phyloP scores from a whole-genome alignment of 2,888 invertebrate species.

The Aspidiotus destructor region DNA sequence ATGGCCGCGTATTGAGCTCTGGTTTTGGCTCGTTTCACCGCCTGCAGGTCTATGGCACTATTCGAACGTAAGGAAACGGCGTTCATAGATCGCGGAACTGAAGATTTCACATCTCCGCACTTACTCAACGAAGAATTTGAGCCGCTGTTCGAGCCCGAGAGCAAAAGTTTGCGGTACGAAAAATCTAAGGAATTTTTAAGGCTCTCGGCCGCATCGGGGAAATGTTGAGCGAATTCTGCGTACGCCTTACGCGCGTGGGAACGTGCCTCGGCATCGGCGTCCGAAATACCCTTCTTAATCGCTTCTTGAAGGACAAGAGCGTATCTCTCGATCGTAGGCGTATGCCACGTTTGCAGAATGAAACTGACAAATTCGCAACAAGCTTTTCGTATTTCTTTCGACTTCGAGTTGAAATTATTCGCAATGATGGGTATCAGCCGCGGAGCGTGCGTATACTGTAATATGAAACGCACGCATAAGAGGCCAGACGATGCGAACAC shows the following conservation, averaged over 20 bases:
- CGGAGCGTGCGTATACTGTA: slow-evolving; percentile 69
- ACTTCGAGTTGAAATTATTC: slow-evolving; percentile 69
- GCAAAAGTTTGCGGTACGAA: slow-evolving; percentile 57
- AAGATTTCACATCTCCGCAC: not conserved
- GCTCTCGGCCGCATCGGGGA: slow-evolving; percentile 79
- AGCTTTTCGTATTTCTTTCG: slow-evolving; percentile 75
- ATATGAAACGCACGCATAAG: slow-evolving; percentile 77
- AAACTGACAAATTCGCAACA: slow-evolving; percentile 74
- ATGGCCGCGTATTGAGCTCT: slow-evolving; percentile 72
- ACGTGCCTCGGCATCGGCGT: slow-evolving; percentile 87
- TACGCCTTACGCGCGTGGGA: slow-evolving; percentile 70
- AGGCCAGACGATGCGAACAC: slow-evolving; percentile 83
- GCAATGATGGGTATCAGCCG: slow-evolving; percentile 71
- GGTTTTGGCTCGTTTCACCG: slow-evolving; percentile 76
- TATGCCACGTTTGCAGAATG: slow-evolving; percentile 79
- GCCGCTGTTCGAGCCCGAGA: slow-evolving; percentile 44
- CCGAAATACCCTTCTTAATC: slow-evolving; percentile 74
- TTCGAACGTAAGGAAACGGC: slow-evolving; percentile 50
- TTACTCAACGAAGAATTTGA: slow-evolving; percentile 22
- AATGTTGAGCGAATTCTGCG: slow-evolving; percentile 79
- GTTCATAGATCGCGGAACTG: not conserved
- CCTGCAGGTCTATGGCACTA: slow-evolving; percentile 87
- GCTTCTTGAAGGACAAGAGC: slow-evolving; percentile 67
- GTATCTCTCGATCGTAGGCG: slow-evolving; percentile 70
- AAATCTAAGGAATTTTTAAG: slow-evolving; percentile 74